These are phyloP conservation scores for Vicugna pacos DNA, from an alignment of 2,113 vertebrate genomes.

Conservation along the genomic window DNA sequence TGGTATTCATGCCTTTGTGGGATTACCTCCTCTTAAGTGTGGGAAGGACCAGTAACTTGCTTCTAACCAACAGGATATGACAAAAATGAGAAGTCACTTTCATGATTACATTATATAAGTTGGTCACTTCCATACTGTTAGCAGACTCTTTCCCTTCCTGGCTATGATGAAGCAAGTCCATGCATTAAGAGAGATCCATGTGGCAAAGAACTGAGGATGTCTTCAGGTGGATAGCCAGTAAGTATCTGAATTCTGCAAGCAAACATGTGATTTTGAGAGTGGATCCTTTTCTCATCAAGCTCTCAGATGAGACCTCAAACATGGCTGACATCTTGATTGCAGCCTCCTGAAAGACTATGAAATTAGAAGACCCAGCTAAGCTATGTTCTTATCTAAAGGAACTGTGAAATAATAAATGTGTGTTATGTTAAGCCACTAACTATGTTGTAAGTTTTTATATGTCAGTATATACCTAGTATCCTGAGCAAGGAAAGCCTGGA, in stretches of 20 bases:
- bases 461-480: neutral
- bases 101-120: neutral
- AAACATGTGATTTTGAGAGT: neutral
- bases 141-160: neutral
- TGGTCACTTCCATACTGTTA: neutral
- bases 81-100: neutral
- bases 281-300: neutral
- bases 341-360: neutral
- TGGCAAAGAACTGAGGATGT: neutral
- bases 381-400: neutral
- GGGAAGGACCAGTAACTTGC: neutral
- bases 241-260: neutral
- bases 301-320: neutral
- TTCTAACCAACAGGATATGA: neutral
- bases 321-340: neutral
- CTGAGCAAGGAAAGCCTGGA: neutral
- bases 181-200: neutral
- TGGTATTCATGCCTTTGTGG: neutral
- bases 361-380: neutral
- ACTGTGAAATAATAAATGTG: neutral
- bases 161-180: neutral
- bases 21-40: neutral
- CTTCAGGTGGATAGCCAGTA: neutral
- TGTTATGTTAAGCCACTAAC: neutral
- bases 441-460: neutral